Evolutionary conservation across 2,888 invertebrate genomes (phyloP).

Genomic region (Ctena decussata): DNA sequence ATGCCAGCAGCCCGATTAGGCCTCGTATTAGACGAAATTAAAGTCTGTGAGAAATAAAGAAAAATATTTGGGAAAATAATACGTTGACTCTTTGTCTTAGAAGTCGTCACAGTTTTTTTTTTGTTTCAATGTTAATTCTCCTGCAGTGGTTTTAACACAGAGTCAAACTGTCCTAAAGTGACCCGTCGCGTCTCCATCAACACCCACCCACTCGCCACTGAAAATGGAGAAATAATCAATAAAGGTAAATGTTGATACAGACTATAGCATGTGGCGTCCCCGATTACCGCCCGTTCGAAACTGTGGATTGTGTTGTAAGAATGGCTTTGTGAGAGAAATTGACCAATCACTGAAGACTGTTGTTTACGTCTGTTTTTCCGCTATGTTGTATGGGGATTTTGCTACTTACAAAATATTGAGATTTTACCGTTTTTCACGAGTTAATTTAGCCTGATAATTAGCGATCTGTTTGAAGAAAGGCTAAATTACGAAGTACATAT

Average conservation of each 20-base stretch:
- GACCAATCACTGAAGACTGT: constrained; percentile 78
- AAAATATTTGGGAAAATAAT: too few relatives aligned
- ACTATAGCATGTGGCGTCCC: constrained; percentile 34
- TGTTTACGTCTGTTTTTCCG: constrained; percentile 79
- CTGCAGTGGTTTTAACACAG: too few relatives aligned
- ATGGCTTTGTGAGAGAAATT: constrained; percentile 63
- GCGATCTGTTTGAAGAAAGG: neutral
- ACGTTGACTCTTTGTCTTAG: too few relatives aligned
- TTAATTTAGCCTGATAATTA: neutral
- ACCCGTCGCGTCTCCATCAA: too few relatives aligned
- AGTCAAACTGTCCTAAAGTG: too few relatives aligned
- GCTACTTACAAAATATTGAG: constrained; percentile 34
- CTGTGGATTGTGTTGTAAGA: constrained; percentile 52
- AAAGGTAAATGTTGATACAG: constrained; percentile 23
- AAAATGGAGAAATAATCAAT: too few relatives aligned
- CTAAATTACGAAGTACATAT: neutral
- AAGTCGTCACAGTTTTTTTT: too few relatives aligned
- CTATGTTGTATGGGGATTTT: constrained; percentile 48
- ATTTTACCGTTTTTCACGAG: constrained; percentile 16
- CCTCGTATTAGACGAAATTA: too few relatives aligned
- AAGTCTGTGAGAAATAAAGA: too few relatives aligned
- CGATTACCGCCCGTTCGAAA: constrained; percentile 49
- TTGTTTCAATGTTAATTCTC: too few relatives aligned
- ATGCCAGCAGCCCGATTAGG: too few relatives aligned
- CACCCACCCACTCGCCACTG: too few relatives aligned